Evolutionary conservation across 2,113 vertebrate genomes (phyloP).

Genomic region (Meriones unguiculatus): DNA sequence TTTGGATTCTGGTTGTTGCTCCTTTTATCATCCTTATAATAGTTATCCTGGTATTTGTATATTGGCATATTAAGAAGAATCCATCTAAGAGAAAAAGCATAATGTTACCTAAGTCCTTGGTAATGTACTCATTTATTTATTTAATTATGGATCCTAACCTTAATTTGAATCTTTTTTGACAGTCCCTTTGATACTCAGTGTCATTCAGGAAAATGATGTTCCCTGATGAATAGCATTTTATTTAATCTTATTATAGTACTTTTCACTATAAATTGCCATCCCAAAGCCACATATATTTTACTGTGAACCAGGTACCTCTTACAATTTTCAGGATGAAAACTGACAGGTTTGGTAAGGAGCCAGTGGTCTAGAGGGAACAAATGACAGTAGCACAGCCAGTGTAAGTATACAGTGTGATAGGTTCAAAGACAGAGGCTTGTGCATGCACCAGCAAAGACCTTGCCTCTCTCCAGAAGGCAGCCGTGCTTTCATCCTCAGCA

Average conservation of each 20-base stretch:
- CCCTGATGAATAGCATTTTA: neutral
- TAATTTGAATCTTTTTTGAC: slow-evolving; percentile 12
- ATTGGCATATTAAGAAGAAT: slow-evolving; percentile 59
- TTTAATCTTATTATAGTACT: neutral
- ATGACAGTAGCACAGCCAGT: neutral
- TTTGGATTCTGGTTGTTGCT: slow-evolving; percentile 65
- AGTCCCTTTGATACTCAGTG: neutral
- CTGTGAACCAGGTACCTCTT: neutral
- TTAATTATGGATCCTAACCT: neutral
- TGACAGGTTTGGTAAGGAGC: neutral
- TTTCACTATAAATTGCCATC: neutral
- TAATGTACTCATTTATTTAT: slow-evolving; percentile 80
- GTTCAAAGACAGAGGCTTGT: neutral
- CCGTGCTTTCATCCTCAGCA: neutral
- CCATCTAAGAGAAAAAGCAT: slow-evolving; percentile 64
- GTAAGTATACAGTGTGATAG: neutral
- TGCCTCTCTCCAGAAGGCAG: neutral
- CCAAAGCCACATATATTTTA: neutral
- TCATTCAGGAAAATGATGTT: neutral
- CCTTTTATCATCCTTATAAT: rapidly evolving
- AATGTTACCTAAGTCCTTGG: slow-evolving; percentile 87
- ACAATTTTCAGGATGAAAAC: neutral
- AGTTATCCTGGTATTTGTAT: rapidly evolving
- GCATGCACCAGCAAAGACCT: neutral
- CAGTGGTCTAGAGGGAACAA: neutral